phyloP scores from a whole-genome alignment of 2,888 invertebrate species.

The Drosophila pseudotakahashii region DNA sequence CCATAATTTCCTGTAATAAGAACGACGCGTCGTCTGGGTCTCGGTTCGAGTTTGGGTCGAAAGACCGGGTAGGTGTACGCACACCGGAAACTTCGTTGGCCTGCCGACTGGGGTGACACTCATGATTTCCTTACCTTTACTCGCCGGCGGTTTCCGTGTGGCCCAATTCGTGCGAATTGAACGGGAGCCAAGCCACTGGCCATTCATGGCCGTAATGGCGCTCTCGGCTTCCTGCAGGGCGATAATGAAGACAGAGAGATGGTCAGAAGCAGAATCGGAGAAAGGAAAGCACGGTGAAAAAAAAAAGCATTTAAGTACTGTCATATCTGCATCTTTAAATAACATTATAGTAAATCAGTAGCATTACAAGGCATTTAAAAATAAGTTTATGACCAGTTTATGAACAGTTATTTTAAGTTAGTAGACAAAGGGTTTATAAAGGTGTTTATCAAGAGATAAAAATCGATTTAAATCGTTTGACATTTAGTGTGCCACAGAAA shows the following conservation, averaged over 20 bases:
- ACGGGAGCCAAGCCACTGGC: conserved; percentile 99
- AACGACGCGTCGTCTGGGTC: conserved; percentile 52
- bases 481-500: too few species aligned
- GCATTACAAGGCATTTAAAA: too few species aligned
- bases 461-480: too few species aligned
- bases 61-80: conserved; percentile 28
- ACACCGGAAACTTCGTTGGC: conserved; percentile 42
- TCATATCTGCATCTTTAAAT: background rate
- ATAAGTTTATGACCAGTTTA: too few species aligned
- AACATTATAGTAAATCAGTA: too few species aligned
- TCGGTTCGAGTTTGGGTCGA: background rate
- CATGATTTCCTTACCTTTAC: conserved; percentile 89
- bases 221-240: conserved; percentile 96
- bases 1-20: conserved; percentile 79
- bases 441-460: too few species aligned
- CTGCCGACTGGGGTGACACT: conserved; percentile 63
- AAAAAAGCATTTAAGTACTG: background rate
- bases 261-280: conserved; percentile 10
- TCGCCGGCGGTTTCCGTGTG: conserved; percentile 97
- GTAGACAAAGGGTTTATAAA: too few species aligned
- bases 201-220: conserved; percentile 99
- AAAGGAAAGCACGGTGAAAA: conserved; percentile 15
- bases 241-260: conserved; percentile 47
- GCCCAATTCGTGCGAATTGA: conserved; percentile 99
- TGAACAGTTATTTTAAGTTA: too few species aligned